Percentiles rank a stretch among this genome's conserved stretches.
Evolutionary conservation across 1,140 invertebrate species (phyloP).

Genomic region (Dysdera silvatica): DNA sequence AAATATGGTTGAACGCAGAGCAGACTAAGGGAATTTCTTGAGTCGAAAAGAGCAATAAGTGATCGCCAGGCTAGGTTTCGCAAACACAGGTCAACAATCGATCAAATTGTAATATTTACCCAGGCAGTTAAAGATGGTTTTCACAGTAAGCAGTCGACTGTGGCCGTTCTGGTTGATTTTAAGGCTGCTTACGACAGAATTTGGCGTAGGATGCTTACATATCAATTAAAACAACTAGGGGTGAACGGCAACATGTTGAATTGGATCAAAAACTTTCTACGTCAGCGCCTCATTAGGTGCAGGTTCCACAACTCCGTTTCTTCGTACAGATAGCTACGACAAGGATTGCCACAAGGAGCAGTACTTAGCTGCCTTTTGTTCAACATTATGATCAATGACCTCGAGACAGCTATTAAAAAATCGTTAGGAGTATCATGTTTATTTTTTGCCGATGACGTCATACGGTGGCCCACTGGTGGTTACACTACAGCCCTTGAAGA

Average conservation of each 20-base stretch:
- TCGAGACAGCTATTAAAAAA: background rate
- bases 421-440: background rate
- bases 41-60: background rate
- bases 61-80: background rate
- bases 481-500: background rate
- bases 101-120: background rate
- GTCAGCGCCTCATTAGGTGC: too few relatives aligned
- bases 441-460: background rate
- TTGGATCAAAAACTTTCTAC: background rate
- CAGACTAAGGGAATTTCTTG: background rate
- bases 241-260: background rate
- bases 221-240: background rate
- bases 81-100: background rate
- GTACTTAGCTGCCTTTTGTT: background rate
- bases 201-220: background rate
- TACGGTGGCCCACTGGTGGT: background rate
- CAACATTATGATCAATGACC: constrained; percentile 9
- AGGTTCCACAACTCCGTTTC: background rate
- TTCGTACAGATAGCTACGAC: background rate
- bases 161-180: background rate
- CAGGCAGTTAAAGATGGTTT: background rate
- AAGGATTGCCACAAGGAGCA: background rate
- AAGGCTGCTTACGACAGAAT: background rate
- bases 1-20: background rate
- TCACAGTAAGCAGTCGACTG: background rate